Base-by-base conservation (phyloP, 2,113 vertebrate genomes). In the Hucho hucho region DNA sequence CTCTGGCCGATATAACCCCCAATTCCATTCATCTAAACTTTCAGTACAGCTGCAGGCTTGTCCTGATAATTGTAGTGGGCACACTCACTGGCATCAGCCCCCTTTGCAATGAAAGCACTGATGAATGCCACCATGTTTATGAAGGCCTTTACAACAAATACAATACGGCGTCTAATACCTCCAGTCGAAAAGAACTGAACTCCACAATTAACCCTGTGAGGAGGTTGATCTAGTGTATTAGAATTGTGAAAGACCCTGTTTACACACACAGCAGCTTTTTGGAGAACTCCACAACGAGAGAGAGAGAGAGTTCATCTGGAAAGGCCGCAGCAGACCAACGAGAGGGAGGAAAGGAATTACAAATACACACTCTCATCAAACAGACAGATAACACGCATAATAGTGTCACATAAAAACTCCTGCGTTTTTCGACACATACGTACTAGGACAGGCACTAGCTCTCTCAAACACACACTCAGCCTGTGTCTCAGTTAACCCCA, bases 301-400 rank as follows among this genome's bases (percentile, higher is more conserved):
- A 43, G 20, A 81, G 87, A n/a, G 25, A 81, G 79, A 32, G 24
- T 86, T 81, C 85, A 72, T 85, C 84, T 90, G 85, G 89, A 90
- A 90, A 86, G 87, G 83, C 74, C 77, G 83, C 84, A 88, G 81
- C 58, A 65, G 24, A 28, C 83, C 73, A 22, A 66, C 66, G 65
- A 16, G 59, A 22, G 43, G 24, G 56, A 3, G 75, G 26, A 74
- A 69, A 26, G 72, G 29, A 74, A 76, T 80, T 77, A 83, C 76
- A 74, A 61, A 43, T 58, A 79, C 12, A 81, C 82, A 73, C 79
- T 89, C 83, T 85, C 83, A 83, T 90, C 84, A 84, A 76, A 58
- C 72, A 82, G 82, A 84, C 72, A 71, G 14, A 49, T 49, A 14
- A 43, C 29, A 32, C 29, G 61, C n/a, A 13, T 64, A 24, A 69